Conservation (phyloP, 2,797 vertebrate genomes). For the Cyclura pinguis region DNA sequence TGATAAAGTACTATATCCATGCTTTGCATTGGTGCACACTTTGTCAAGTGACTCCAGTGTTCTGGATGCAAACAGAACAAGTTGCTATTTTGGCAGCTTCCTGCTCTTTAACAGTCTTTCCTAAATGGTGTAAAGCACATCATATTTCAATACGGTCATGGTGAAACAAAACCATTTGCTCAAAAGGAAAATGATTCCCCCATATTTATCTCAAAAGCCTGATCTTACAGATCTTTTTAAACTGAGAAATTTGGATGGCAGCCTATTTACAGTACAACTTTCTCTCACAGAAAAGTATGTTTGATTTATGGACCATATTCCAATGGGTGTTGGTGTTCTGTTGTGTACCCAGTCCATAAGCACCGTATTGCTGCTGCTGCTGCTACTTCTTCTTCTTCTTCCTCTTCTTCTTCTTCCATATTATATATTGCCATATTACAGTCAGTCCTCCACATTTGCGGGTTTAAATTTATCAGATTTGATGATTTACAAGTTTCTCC, state of each 20-base stretch:
- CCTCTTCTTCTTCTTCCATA: too few species aligned
- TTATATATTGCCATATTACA: too few species aligned
- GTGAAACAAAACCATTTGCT: slow-evolving; percentile 3
- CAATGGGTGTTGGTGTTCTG: neutral
- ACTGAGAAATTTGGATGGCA: neutral
- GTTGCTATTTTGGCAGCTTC: neutral
- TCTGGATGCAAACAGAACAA: neutral
- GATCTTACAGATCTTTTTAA: neutral
- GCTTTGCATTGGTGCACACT: neutral
- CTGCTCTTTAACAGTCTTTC: neutral
- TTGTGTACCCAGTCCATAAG: too few species aligned
- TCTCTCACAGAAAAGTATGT: neutral
- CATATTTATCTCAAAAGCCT: slow-evolving; percentile 1
- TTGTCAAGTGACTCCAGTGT: neutral
- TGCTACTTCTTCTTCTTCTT: neutral
- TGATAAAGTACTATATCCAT: slow-evolving; percentile 10
- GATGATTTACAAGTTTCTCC: too few species aligned
- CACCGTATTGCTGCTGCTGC: neutral
- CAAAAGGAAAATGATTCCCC: slow-evolving; percentile 14
- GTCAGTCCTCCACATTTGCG: too few species aligned
- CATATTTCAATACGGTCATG: neutral
- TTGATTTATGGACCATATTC: neutral
- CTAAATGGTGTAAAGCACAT: slow-evolving; percentile 1
- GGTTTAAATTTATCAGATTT: too few species aligned
- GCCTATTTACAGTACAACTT: neutral